These are phyloP conservation scores for Bubalus kerabau DNA, from an alignment of 2,113 vertebrate genomes.

Conservation along the genomic window DNA sequence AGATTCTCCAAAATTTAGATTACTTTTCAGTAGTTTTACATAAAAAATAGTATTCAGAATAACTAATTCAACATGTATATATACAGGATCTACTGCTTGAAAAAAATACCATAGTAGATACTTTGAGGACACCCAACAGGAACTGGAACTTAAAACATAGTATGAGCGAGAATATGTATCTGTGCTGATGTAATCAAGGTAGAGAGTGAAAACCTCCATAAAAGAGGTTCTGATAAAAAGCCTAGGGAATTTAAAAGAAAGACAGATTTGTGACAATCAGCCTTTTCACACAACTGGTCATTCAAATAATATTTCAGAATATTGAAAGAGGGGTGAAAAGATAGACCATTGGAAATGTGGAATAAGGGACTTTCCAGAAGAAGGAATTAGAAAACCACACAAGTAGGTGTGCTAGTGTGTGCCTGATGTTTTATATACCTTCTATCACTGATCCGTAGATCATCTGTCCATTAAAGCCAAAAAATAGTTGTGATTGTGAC, in stretches of 20 bases:
- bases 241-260: not conserved
- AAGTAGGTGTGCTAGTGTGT: not conserved
- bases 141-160: not conserved
- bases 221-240: not conserved
- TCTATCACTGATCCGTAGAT: not conserved
- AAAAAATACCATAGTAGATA: not conserved
- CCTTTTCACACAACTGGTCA: not conserved
- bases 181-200: not conserved
- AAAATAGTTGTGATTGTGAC: not conserved
- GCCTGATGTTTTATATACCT: not conserved
- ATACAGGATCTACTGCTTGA: not conserved
- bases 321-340: not conserved
- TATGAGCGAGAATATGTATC: not conserved
- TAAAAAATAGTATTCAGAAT: not conserved
- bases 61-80: not conserved
- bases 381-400: not conserved
- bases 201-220: not conserved
- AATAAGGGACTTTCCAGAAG: not conserved
- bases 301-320: constrained; percentile 9
- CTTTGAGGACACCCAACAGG: not conserved
- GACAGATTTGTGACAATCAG: not conserved
- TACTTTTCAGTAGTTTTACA: constrained; percentile 16
- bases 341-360: not conserved
- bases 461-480: not conserved
- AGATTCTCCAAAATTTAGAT: not conserved